Evolutionary conservation across 2,113 vertebrate species (phyloP), one percentile per base, ranked within the genome.

Genomic region (Rattus rattus): DNA sequence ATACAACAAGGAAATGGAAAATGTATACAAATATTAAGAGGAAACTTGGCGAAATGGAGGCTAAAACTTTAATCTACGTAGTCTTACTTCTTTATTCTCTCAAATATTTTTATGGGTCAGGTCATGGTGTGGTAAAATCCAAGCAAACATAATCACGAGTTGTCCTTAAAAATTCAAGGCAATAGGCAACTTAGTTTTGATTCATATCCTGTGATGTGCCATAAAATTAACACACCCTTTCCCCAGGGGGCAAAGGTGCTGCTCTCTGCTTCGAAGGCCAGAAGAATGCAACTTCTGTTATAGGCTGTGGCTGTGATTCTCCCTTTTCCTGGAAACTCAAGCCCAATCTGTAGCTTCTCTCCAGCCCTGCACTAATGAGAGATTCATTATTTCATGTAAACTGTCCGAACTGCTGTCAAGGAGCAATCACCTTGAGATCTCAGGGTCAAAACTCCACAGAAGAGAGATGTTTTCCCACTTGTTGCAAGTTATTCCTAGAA

Each of bases 301-400:
- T 49, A 47, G 30, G 54, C 5, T 54, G 2, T 54, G 30, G 72
- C 80, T 90, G 12, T 90, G 70, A 80, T 87, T 97, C 30, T 88
- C n/a, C 69, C 36, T 93, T 94, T 14, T 76, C 83, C 12, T 83
- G 49, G 28, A 88, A 97, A 95, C 92, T 70, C 61, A 92, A 75
- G 65, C 36, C 52, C 49, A 56, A 93, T 63, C 10, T 67, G 7
- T 88, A 92, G 33, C 65, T 96, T 95, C 87, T 87, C 67, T 92
- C 89, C 90, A 65, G 75, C 96, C 70, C 94, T 85, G 89, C 33
- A 33, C 59, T 93, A 95, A 95, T 95, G 87, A 96, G 56, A 89
- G 56, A 80, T 93, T 90, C 36, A 81, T 90, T 95, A 95, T 96
- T 88, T 52, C 36, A 63, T 72, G 80, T 67, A 93, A 90, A 80